phyloP scores from a whole-genome alignment of 2,888 invertebrate species.

The Stegana nigrithorax region DNA sequence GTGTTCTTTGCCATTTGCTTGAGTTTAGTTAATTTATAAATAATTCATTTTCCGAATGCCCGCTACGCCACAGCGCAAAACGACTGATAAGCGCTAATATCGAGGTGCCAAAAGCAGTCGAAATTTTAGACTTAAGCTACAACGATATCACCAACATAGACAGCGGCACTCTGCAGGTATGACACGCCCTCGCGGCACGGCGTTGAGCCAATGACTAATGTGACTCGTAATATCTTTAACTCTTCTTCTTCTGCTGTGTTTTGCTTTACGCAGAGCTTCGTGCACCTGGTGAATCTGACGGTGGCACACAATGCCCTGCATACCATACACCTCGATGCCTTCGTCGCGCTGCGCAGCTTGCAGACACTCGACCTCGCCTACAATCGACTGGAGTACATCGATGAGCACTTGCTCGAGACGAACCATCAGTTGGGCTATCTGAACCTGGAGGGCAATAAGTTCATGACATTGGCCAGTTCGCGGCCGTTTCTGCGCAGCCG shows the following conservation, averaged over 20 bases:
- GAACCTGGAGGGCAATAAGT: conserved; percentile 75
- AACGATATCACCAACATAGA: conserved; percentile 75
- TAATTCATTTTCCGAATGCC: conserved; percentile 1
- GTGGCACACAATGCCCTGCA: conserved; percentile 73
- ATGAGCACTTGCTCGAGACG: conserved; percentile 71
- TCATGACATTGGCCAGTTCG: conserved; percentile 70
- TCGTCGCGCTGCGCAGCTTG: conserved; percentile 70
- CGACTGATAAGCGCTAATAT: conserved; percentile 73
- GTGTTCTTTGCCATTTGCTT: no score
- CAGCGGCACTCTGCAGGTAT: conserved; percentile 74
- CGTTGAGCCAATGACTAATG: background rate
- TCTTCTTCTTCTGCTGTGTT: no score
- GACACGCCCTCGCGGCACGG: background rate
- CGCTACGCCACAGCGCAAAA: conserved; percentile 67
- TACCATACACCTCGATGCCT: conserved; percentile 75
- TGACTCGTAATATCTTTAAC: no score
- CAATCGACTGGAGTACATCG: conserved; percentile 73
- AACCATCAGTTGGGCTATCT: conserved; percentile 71
- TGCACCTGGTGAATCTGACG: conserved; percentile 55
- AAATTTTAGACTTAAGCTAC: conserved; percentile 74
- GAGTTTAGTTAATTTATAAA: no score
- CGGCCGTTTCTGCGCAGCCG: conserved; percentile 72
- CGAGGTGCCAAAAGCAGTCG: conserved; percentile 72
- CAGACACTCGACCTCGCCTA: conserved; percentile 73
- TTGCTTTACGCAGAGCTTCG: conserved; percentile 44